These are phyloP conservation scores for Anoura caudifer DNA, from an alignment of 2,113 vertebrate genomes.

Conservation along the genomic window DNA sequence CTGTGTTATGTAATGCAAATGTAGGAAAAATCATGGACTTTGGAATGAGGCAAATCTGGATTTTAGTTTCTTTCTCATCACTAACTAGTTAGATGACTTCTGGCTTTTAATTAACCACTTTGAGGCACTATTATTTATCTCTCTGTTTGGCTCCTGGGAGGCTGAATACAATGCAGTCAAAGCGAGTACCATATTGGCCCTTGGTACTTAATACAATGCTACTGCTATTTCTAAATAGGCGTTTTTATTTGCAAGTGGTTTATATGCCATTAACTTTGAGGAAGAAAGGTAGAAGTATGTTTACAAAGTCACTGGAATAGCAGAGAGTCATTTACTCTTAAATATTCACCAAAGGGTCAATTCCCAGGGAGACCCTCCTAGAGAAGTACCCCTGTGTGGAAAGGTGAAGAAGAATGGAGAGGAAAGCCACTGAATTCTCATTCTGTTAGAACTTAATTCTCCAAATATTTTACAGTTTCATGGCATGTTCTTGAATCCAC, in stretches of 20 bases:
- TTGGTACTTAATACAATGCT: neutral
- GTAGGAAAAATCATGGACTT: neutral
- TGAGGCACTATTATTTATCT: neutral
- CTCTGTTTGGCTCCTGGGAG: neutral
- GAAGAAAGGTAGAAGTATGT: neutral
- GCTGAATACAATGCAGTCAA: neutral
- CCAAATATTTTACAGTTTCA: neutral
- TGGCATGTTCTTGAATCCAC: neutral
- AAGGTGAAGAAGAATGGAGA: neutral
- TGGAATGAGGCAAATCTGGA: neutral
- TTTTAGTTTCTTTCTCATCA: neutral
- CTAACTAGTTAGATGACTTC: neutral
- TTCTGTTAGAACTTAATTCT: neutral
- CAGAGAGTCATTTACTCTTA: neutral
- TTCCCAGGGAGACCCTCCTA: neutral
- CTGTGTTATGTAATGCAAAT: neutral
- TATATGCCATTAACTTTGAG: neutral
- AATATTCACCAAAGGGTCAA: neutral
- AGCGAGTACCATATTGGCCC: neutral
- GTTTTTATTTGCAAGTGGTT: neutral
- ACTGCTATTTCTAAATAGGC: neutral
- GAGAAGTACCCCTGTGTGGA: accelerated
- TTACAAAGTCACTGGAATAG: neutral
- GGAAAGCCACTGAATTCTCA: neutral
- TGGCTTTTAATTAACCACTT: neutral